A percentile compares a stretch with the other conserved stretches of the same genome.
These are phyloP conservation scores for Drosophila nikananu DNA, from an alignment of 1,140 invertebrate genomes.

Conservation along the genomic window DNA sequence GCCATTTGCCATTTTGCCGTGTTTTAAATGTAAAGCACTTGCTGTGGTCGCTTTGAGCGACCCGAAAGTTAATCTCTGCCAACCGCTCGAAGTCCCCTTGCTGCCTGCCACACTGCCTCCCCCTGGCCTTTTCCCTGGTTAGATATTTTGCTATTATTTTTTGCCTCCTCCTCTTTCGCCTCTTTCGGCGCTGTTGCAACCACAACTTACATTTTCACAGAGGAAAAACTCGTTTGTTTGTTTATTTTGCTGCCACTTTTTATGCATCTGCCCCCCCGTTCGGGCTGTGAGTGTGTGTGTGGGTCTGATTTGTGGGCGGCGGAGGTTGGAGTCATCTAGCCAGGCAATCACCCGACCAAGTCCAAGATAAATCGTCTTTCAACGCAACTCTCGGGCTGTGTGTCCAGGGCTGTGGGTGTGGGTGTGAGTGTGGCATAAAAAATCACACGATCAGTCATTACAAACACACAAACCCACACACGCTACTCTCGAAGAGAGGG, in stretches of 20 bases:
- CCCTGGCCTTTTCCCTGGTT: slow-evolving; percentile 37
- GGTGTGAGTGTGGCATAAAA: slow-evolving; percentile 67
- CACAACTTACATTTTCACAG: slow-evolving; percentile 78
- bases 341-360: slow-evolving; percentile 64
- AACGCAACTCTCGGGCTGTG: slow-evolving; percentile 55
- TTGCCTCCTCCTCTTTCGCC: slow-evolving; percentile 19
- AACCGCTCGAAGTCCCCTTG: slow-evolving; percentile 64
- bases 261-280: slow-evolving; percentile 38
- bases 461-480: slow-evolving; percentile 56
- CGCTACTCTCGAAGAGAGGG: slow-evolving; percentile 28
- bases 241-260: slow-evolving; percentile 73
- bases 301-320: slow-evolving; percentile 51
- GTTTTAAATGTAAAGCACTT: slow-evolving; percentile 82
- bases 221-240: slow-evolving; percentile 72
- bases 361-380: slow-evolving; percentile 84
- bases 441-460: slow-evolving; percentile 85
- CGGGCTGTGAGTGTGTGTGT: not conserved
- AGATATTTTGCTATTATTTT: slow-evolving; percentile 71
- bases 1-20: slow-evolving; percentile 43
- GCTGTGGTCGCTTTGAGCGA: slow-evolving; percentile 82
- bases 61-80: slow-evolving; percentile 83
- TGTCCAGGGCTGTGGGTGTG: slow-evolving; percentile 11
- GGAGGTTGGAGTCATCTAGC: slow-evolving; percentile 37
- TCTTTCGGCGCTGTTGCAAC: slow-evolving; percentile 41
- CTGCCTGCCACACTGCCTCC: not conserved